Evolutionary conservation across 2,113 vertebrate genomes (phyloP).

Genomic region (Marmota monax): DNA sequence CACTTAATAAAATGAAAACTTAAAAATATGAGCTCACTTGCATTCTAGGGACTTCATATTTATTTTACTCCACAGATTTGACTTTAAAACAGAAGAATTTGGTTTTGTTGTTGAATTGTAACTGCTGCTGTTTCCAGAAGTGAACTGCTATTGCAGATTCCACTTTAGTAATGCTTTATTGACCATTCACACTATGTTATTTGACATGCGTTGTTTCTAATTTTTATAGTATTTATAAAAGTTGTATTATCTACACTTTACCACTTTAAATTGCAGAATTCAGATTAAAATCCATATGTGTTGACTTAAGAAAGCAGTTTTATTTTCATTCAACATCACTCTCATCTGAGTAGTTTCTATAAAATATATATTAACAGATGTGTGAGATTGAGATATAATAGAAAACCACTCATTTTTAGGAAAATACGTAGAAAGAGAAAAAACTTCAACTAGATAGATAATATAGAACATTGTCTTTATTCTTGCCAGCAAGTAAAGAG

Average conservation of each 20-base stretch:
- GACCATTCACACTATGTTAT: background rate
- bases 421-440: background rate
- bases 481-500: background rate
- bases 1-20: background rate
- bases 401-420: background rate
- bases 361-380: background rate
- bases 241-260: background rate
- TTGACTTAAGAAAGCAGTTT: conserved; percentile 41
- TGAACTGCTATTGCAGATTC: background rate
- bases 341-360: background rate
- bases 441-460: background rate
- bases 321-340: conserved; percentile 1
- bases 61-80: background rate
- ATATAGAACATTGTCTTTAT: background rate
- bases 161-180: background rate
- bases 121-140: background rate
- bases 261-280: background rate
- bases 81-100: background rate
- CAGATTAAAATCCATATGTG: background rate
- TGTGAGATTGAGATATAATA: background rate
- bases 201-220: background rate
- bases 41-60: background rate
- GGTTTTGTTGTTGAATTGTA: background rate
- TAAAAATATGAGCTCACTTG: background rate
- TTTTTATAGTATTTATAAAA: background rate